Conservation (phyloP, 2,888 invertebrate species). For the Serrognathus titanus region DNA sequence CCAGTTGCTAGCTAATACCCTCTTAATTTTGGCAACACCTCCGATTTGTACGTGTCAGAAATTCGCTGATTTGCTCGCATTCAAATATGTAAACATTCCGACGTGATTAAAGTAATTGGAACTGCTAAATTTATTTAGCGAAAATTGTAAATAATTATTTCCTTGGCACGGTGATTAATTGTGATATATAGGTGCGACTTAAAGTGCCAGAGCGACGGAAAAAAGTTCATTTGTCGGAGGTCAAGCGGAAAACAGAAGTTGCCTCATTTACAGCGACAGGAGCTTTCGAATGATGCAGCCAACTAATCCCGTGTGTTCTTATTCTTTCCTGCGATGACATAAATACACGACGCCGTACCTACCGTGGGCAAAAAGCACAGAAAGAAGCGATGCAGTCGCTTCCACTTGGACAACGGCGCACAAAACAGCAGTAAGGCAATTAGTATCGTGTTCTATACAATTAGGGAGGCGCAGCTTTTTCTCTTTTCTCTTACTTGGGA, state of each 20-base stretch:
- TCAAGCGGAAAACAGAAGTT: constrained; percentile 47
- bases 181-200: constrained; percentile 39
- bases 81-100: too few species aligned
- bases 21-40: too few species aligned
- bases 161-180: constrained; percentile 33
- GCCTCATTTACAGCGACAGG: constrained; percentile 47
- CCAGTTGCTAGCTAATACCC: too few species aligned
- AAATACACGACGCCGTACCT: constrained; percentile 43
- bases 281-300: constrained; percentile 36
- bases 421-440: constrained; percentile 48
- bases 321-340: constrained; percentile 46
- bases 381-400: constrained; percentile 34
- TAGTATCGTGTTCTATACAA: constrained; percentile 50
- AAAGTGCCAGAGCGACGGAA: constrained; percentile 34
- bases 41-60: too few species aligned
- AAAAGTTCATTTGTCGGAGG: constrained; percentile 49
- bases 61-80: too few species aligned
- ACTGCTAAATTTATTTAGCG: neutral
- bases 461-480: constrained; percentile 43
- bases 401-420: constrained; percentile 44
- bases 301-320: constrained; percentile 46
- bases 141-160: neutral
- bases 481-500: constrained; percentile 17
- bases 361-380: constrained; percentile 31
- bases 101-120: too few species aligned